Percentiles rank a stretch among this genome's conserved stretches.
phyloP scores from a whole-genome alignment of 1,140 invertebrate species.

The Coelopa frigida region DNA sequence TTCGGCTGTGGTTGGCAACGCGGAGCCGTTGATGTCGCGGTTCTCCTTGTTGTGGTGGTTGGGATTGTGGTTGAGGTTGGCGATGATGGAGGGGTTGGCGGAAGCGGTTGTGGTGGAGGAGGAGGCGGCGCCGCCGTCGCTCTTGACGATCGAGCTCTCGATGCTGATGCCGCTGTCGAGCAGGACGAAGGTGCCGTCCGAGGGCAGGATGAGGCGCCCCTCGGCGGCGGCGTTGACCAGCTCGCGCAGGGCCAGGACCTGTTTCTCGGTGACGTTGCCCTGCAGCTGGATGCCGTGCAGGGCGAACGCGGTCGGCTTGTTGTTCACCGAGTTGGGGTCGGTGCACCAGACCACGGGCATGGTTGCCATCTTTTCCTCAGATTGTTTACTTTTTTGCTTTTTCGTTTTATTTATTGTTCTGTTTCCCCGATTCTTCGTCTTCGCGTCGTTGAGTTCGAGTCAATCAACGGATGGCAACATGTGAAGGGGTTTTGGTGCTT shows the following conservation, averaged over 20 bases:
- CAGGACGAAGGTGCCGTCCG: constrained; percentile 41
- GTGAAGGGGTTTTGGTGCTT: background rate
- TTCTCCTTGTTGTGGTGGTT: background rate
- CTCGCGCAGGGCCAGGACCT: constrained; percentile 39
- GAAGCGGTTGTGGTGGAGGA: constrained; percentile 2
- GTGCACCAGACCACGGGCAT: constrained; percentile 45
- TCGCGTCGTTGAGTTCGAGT: too few relatives aligned
- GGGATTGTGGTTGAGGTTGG: constrained; percentile 9
- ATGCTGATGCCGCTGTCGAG: constrained; percentile 41
- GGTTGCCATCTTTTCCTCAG: constrained; percentile 25
- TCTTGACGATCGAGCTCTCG: constrained; percentile 36
- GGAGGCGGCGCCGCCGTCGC: background rate
- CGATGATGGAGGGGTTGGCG: background rate
- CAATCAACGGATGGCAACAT: too few relatives aligned
- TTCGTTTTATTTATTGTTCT: background rate
- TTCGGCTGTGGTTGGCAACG: constrained; percentile 2
- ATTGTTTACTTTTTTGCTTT: background rate
- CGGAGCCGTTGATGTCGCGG: background rate
- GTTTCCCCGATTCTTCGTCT: background rate
- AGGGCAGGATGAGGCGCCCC: constrained; percentile 40
- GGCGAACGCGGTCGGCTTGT: constrained; percentile 43
- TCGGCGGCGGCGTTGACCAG: constrained; percentile 42
- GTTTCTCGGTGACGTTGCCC: constrained; percentile 43
- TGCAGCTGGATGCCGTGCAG: constrained; percentile 43
- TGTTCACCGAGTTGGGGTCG: constrained; percentile 44